Evolutionary conservation across 2,888 invertebrate species (phyloP), one percentile per base, ranked within the genome.

Genomic region (Hedychridium roseum): DNA sequence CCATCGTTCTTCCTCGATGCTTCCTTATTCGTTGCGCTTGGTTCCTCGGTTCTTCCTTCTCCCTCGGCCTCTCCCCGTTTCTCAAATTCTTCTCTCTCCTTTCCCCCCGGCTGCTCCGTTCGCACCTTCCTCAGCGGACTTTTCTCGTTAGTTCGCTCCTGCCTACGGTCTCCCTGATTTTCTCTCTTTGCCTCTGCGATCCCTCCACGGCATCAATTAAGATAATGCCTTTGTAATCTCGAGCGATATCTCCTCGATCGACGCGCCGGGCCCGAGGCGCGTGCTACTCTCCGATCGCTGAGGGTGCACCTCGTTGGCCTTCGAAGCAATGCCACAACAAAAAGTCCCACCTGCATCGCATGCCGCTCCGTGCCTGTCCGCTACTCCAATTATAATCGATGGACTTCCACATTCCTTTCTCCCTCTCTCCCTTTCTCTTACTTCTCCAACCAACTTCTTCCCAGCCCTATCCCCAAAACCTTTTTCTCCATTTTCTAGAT

Each of bases 131-230:
- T 40, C 46, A 34, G 34, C 27, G n/a, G n/a, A n/a, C n/a, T n/a
- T n/a, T n/a, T n/a, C n/a, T n/a, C n/a, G n/a, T n/a, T n/a, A n/a
- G n/a, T n/a, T n/a, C n/a, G n/a, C n/a, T n/a, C n/a, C n/a, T n/a
- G n/a, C n/a, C n/a, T n/a, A n/a, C n/a, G n/a, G n/a, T n/a, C n/a
- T n/a, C n/a, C n/a, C n/a, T n/a, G n/a, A n/a, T n/a, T n/a, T n/a
- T n/a, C n/a, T n/a, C n/a, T n/a, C n/a, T n/a, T n/a, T n/a, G n/a
- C 14, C 32, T 7, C 3, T 46, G 39, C 23, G 41, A 56, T 55
- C 57, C 57, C 50, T 57, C 48, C 45, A 50, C 62, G 51, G 68
- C 66, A n/a, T n/a, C n/a, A 68, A 66, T 67, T 67, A 67, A 68
- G 66, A 67, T 64, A 62, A 66, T 68, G 58, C 64, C 50, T 48